Evolutionary conservation across 2,888 invertebrate genomes (phyloP), one percentile per base, ranked within the genome.

Genomic region (Pegoplata infirma): DNA sequence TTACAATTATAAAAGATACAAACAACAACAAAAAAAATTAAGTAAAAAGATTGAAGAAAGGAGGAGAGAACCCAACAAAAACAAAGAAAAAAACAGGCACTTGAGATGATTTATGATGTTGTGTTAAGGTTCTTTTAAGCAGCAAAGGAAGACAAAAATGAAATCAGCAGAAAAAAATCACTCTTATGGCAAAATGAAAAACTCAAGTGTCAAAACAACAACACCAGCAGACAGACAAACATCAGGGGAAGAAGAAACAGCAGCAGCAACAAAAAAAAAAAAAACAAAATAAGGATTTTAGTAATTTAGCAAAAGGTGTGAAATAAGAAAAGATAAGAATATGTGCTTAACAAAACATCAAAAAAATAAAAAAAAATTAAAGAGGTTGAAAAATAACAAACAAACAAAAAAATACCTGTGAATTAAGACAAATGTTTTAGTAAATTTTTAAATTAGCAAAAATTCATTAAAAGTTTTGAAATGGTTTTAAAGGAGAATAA

Each of bases 21-120:
- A 16, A 64, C n/a, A n/a, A n/a, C n/a, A n/a, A n/a, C n/a, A 58
- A 59, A 61, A 51, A 28, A 66, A 55, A 32, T 14, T 23, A 44
- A 74, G 8, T 17, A 67, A 75, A 59, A 51, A 63, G 36, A 66
- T 36, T 58, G 58, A 64, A 58, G 66, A 36, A n/a, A n/a, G n/a
- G n/a, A n/a, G n/a, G n/a, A n/a, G n/a, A n/a, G n/a, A n/a, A n/a
- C n/a, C n/a, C n/a, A n/a, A n/a, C n/a, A n/a, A n/a, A n/a, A n/a
- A n/a, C n/a, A 68, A 74, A 49, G 0, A n/a, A 51, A 55, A 7
- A 76, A 75, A 14, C 55, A 79, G 67, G 80, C 85, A 85, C 86
- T 87, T 86, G 84, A 86, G 83, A 84, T 86, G 86, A 86, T 86
- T 86, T 86, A 86, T 86, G 86, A 86, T 85, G 86, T 55, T 78